Conservation (phyloP, 1,140 invertebrate genomes). For the Eupristina koningsbergeri region DNA sequence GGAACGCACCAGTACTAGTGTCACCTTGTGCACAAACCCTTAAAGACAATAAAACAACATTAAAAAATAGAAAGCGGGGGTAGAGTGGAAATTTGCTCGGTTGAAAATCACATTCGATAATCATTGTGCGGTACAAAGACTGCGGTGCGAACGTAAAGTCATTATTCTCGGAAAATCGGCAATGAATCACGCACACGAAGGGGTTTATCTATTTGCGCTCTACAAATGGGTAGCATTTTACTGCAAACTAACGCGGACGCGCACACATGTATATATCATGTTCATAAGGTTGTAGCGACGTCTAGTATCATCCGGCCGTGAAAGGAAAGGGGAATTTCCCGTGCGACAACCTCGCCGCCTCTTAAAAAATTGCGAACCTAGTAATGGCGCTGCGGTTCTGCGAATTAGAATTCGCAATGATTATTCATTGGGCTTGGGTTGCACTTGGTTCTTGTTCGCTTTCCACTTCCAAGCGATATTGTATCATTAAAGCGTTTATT, state of each 20-base stretch:
- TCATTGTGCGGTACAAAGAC: constrained; percentile 36
- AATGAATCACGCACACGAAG: constrained; percentile 34
- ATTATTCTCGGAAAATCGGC: constrained; percentile 47
- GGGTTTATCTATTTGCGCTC: constrained; percentile 45
- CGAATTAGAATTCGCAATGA: background rate
- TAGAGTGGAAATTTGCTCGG: background rate
- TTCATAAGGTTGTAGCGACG: background rate
- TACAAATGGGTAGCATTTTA: constrained; percentile 46
- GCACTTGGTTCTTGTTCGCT: no score
- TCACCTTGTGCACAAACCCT: background rate
- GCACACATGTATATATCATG: background rate
- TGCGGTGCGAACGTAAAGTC: constrained; percentile 38
- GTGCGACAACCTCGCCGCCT: background rate
- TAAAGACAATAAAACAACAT: background rate
- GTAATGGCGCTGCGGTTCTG: constrained; percentile 1
- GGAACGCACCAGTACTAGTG: background rate
- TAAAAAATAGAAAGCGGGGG: background rate
- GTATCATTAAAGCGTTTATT: background rate
- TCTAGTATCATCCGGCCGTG: background rate
- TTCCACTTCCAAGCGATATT: background rate
- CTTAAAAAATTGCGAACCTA: background rate
- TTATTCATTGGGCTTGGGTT: background rate
- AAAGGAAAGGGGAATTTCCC: background rate
- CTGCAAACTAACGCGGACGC: constrained; percentile 11
- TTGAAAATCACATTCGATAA: constrained; percentile 25